Percentiles rank a stretch among this genome's conserved stretches.
Evolutionary conservation across 2,113 vertebrate genomes (phyloP).

Genomic region (Cololabis saira): DNA sequence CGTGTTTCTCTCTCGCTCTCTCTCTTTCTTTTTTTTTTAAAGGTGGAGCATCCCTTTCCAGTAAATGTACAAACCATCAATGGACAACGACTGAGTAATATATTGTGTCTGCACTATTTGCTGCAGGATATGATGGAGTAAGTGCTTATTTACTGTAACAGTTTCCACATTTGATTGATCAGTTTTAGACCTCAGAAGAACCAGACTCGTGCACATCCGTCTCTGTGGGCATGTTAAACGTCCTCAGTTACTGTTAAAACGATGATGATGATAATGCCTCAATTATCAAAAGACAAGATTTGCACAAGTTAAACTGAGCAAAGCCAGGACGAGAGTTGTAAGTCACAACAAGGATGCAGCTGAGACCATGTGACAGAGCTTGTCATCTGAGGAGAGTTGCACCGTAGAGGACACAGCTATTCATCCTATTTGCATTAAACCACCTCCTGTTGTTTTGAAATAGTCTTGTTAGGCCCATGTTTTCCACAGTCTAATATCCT

Average conservation of each 20-base stretch:
- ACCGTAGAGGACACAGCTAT: constrained; percentile 32
- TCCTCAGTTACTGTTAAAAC: too few relatives aligned
- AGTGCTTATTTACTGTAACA: constrained; percentile 33
- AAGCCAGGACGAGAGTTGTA: background rate
- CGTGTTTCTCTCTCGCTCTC: too few relatives aligned
- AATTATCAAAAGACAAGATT: background rate
- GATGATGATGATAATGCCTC: background rate
- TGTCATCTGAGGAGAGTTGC: constrained; percentile 22
- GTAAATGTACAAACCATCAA: constrained; percentile 4
- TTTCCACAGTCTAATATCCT: too few relatives aligned
- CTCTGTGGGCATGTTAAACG: background rate
- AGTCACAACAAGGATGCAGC: constrained; percentile 30
- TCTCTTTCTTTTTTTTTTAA: too few relatives aligned
- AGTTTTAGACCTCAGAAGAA: constrained; percentile 16
- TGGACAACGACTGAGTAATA: constrained; percentile 22
- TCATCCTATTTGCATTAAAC: background rate
- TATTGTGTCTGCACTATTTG: constrained; percentile 28
- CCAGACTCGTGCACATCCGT: constrained; percentile 17
- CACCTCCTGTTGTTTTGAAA: background rate
- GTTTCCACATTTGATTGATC: background rate
- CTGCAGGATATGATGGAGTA: constrained; percentile 23
- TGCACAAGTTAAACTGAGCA: too few relatives aligned
- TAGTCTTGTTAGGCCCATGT: too few relatives aligned
- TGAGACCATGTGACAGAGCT: constrained; percentile 39
- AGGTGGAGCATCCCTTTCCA: constrained; percentile 1